Evolutionary conservation across 2,888 invertebrate species (phyloP), one percentile per base, ranked within the genome.

Genomic region (Aspidapion aeneum): DNA sequence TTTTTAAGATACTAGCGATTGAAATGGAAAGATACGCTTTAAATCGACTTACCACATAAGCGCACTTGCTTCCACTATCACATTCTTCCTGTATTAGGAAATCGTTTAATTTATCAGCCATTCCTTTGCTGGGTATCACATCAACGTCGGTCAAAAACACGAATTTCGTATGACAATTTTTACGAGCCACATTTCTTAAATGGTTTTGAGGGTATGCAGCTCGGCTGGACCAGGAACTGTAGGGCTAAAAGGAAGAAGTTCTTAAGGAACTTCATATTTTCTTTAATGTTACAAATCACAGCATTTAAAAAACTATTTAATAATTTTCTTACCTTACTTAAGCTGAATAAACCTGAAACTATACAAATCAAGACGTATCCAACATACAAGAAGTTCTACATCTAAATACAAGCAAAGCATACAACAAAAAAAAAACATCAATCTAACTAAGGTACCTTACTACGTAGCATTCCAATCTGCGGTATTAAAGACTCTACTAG

Each of bases 181-280:
- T 91, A 60, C 94, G 82, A 0, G 94, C 95, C 61, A 94, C 79
- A 77, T 96, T 96, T 69, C 95, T 82, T 81, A 95, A 81, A 74
- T 94, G 93, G 75, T 95, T 96, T 80, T 95, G 95, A 0, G 95
- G 95, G 77, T 95, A 95, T 0, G 90, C 87, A 74, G 90, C 86
- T 64, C 87, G 86, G 55, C 87, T 82, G 60, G 91, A 82, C 93
- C 93, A 93, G 54, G 70, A 69, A 50, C 66, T 68, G 48, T 62
- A 56, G 1, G 64, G 64, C 66, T 66, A 55, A 55, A 65, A 63
- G n/a, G 3, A 17, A 52, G 16, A 52, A n/a, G n/a, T n/a, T n/a
- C n/a, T n/a, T 12, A 48, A 12, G 49, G 12, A 48, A 48, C 9
- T n/a, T n/a, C n/a, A n/a, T n/a, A n/a, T n/a, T n/a, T n/a, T n/a